Evolutionary conservation across 1,140 invertebrate species (phyloP).

Genomic region (Drosophila elegans): DNA sequence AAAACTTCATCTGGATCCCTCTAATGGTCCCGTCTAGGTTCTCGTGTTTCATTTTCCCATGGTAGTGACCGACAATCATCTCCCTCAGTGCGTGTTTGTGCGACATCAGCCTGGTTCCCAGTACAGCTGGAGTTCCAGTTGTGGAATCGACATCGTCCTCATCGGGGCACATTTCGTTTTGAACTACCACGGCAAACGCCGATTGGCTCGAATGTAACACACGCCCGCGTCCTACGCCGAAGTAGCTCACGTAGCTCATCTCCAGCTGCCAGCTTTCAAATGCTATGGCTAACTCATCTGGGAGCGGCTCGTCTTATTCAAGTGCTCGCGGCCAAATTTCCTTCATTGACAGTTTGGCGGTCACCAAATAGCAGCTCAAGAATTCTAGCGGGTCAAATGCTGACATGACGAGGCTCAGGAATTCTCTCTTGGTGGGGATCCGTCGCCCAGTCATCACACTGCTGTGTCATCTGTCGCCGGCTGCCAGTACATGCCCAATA

Average conservation of each 20-base stretch:
- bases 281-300: neutral
- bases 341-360: neutral
- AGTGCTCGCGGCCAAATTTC: neutral
- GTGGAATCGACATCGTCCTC: constrained; percentile 75
- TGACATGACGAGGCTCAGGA: constrained; percentile 4
- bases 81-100: neutral
- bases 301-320: neutral
- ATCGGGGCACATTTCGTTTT: constrained; percentile 81
- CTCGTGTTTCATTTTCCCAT: constrained; percentile 6
- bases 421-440: constrained; percentile 2
- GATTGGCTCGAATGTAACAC: constrained; percentile 19
- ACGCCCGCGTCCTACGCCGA: neutral
- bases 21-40: neutral
- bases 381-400: constrained; percentile 8
- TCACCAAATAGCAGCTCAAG: neutral
- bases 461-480: neutral
- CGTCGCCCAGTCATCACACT: constrained; percentile 3
- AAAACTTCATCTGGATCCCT: constrained; percentile 4
- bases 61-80: constrained; percentile 2
- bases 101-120: constrained; percentile 66
- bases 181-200: constrained; percentile 34
- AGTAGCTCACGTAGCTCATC: neutral
- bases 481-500: constrained; percentile 1
- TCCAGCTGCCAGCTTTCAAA: constrained; percentile 1
- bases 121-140: constrained; percentile 83